Evolutionary conservation across 2,797 vertebrate species (phyloP).

Genomic region (Phyllotis vaccarum): DNA sequence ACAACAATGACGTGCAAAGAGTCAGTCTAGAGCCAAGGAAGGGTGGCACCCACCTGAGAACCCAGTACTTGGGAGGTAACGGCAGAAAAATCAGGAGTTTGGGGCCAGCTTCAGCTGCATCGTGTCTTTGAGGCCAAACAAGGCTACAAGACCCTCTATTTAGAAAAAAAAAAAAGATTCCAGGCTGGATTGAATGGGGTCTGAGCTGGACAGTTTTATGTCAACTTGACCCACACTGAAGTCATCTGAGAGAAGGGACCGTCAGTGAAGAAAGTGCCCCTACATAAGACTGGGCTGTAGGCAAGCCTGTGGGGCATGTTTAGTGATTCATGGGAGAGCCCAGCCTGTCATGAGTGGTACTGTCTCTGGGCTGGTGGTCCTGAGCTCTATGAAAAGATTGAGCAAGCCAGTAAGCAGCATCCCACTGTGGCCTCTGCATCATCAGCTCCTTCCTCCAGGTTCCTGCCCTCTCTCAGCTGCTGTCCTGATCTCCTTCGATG

Average conservation of each 20-base stretch:
- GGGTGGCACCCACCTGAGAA: neutral
- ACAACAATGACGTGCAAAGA: neutral
- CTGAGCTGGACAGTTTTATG: neutral
- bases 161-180: neutral
- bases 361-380: neutral
- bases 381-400: neutral
- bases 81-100: neutral
- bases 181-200: neutral
- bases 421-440: neutral
- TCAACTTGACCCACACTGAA: neutral
- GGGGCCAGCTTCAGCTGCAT: neutral
- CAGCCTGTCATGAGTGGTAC: neutral
- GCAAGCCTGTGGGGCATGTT: no score
- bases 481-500: neutral
- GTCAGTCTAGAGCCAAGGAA: neutral
- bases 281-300: neutral
- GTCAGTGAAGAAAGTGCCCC: neutral
- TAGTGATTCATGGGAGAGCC: neutral
- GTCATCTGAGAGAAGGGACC: neutral
- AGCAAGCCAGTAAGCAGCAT: neutral
- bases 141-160: neutral
- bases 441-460: neutral
- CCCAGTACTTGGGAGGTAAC: neutral
- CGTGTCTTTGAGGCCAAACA: neutral
- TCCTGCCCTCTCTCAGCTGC: neutral